Conservation (phyloP, 2,888 invertebrate genomes). For the Latrodectus elegans region DNA sequence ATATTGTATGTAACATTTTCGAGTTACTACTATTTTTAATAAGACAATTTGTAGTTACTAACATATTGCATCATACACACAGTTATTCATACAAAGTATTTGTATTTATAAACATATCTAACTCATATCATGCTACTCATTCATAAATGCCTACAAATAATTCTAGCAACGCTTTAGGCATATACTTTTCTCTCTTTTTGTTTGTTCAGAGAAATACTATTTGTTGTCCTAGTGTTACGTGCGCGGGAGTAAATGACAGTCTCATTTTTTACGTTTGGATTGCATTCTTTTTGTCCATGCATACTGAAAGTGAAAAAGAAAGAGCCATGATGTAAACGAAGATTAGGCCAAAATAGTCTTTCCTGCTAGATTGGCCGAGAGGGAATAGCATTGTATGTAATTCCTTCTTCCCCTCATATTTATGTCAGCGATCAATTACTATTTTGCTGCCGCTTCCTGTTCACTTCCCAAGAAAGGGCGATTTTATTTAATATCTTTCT, state of each 20-base stretch:
- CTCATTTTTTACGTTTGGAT: slow-evolving; percentile 22
- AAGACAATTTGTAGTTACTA: no score
- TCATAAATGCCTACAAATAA: neutral
- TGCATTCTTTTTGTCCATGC: neutral
- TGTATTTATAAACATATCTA: neutral
- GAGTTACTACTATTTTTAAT: no score
- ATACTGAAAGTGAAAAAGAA: slow-evolving; percentile 2
- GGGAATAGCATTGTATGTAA: slow-evolving; percentile 3
- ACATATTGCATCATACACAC: no score
- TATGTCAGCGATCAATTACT: slow-evolving; percentile 2
- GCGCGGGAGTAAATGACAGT: neutral
- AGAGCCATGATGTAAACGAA: slow-evolving; percentile 3
- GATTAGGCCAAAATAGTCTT: slow-evolving; percentile 3
- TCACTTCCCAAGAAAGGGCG: neutral
- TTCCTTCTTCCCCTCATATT: neutral
- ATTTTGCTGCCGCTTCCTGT: neutral
- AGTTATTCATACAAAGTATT: neutral
- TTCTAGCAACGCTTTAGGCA: neutral
- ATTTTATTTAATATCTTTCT: neutral
- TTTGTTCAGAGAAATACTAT: neutral
- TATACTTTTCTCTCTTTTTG: neutral
- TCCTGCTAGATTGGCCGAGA: slow-evolving; percentile 5
- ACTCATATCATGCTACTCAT: neutral
- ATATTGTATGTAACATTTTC: no score
- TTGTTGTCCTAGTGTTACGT: neutral